phyloP scores from a whole-genome alignment of 2,888 invertebrate species.

The Lamellibrachia columna region DNA sequence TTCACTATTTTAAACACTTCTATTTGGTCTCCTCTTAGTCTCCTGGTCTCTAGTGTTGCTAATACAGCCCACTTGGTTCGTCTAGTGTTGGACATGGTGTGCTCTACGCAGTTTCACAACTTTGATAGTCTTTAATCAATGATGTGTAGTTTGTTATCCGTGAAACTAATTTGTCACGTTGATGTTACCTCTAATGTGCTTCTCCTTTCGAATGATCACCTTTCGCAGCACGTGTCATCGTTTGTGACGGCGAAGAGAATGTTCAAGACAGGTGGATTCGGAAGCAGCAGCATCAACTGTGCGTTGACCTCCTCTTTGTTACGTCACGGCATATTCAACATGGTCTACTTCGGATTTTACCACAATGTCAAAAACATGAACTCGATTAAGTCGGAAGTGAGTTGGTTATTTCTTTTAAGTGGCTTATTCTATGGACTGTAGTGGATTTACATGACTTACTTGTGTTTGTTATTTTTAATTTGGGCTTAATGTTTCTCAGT shows the following conservation, averaged over 20 bases:
- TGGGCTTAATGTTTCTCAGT: not conserved
- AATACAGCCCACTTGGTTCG: too few relatives aligned
- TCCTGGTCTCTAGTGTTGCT: too few relatives aligned
- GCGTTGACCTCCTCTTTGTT: constrained; percentile 89
- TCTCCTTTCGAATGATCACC: not conserved
- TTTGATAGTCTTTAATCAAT: too few relatives aligned
- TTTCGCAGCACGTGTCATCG: constrained; percentile 37
- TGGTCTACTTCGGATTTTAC: constrained; percentile 94
- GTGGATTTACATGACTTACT: too few relatives aligned
- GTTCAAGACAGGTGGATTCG: constrained; percentile 79
- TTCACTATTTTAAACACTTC: too few relatives aligned
- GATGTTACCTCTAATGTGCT: not conserved
- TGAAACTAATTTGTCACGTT: too few relatives aligned
- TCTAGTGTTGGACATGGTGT: too few relatives aligned
- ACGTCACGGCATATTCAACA: constrained; percentile 90
- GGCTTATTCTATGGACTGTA: too few relatives aligned
- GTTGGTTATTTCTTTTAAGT: not conserved
- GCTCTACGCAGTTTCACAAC: too few relatives aligned
- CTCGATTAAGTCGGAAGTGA: constrained; percentile 61
- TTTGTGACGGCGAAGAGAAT: constrained; percentile 80
- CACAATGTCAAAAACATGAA: constrained; percentile 82
- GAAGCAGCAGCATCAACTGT: constrained; percentile 82
- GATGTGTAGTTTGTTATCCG: too few relatives aligned
- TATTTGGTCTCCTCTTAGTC: too few relatives aligned
- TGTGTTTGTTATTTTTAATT: too few relatives aligned